These are phyloP conservation scores for Lithobates sylvaticus DNA, from an alignment of 2,797 vertebrate species.

Conservation along the genomic window DNA sequence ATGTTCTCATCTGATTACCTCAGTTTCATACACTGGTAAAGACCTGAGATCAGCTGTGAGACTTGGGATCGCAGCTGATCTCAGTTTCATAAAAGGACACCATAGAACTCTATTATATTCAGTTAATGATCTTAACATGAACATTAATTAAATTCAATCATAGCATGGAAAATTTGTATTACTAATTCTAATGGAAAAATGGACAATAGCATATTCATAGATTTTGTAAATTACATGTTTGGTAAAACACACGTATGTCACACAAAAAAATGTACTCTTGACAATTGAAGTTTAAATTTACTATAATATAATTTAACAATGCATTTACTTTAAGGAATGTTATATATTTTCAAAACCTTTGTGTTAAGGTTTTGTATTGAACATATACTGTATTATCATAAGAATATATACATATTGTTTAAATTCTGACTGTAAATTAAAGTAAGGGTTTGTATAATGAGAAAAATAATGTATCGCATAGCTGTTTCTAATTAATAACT, in stretches of 20 bases:
- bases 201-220: background rate
- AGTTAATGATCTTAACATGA: background rate
- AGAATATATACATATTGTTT: too few relatives aligned
- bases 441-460: too few relatives aligned
- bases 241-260: background rate
- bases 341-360: background rate
- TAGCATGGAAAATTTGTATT: background rate
- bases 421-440: too few relatives aligned
- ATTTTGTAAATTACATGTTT: background rate
- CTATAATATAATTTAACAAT: background rate
- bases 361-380: too few relatives aligned
- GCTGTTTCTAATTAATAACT: background rate
- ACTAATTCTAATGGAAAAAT: background rate
- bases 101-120: background rate
- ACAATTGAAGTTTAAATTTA: too few relatives aligned
- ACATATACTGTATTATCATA: too few relatives aligned
- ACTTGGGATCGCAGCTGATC: too few relatives aligned
- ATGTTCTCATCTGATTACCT: too few relatives aligned
- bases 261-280: background rate
- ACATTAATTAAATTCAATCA: background rate
- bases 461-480: too few relatives aligned
- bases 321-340: background rate
- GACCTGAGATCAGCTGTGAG: too few relatives aligned
- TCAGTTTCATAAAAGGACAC: too few relatives aligned
- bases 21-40: too few relatives aligned